phyloP scores from a whole-genome alignment of 2,113 vertebrate species.

The Centropristis striata region DNA sequence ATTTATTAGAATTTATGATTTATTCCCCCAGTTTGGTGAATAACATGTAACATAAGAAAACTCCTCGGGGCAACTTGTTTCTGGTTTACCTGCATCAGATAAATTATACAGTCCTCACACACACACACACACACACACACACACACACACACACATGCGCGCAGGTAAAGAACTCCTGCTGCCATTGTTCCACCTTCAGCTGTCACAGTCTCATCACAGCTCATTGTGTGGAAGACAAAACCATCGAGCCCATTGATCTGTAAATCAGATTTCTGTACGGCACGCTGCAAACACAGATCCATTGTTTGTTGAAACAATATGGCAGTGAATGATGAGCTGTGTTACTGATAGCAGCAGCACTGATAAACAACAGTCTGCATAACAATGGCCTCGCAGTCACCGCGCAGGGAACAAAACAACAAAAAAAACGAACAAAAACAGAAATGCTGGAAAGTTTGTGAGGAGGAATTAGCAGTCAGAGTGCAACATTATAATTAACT shows the following conservation, averaged over 20 bases:
- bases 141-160: neutral
- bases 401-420: conserved; percentile 1
- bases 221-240: conserved; percentile 72
- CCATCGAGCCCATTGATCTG: conserved; percentile 51
- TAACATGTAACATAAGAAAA: too few relatives aligned
- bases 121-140: conserved; percentile 11
- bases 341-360: conserved; percentile 65
- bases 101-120: neutral
- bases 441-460: conserved; percentile 48
- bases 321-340: conserved; percentile 74
- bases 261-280: conserved; percentile 63
- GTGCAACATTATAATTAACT: conserved; percentile 70
- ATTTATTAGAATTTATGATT: too few relatives aligned
- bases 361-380: conserved; percentile 72
- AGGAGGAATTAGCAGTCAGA: conserved; percentile 63
- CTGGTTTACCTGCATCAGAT: too few relatives aligned
- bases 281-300: conserved; percentile 54
- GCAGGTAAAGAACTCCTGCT: neutral
- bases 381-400: conserved; percentile 61
- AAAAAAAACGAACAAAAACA: conserved; percentile 1
- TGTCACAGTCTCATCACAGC: conserved; percentile 61
- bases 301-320: conserved; percentile 75
- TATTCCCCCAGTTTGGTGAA: too few relatives aligned
- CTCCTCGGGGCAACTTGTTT: too few relatives aligned
- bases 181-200: conserved; percentile 59